Percentiles rank a stretch among this genome's conserved stretches.
Conservation (phyloP, 2,113 vertebrate genomes). For the Ochotona curzoniae region DNA sequence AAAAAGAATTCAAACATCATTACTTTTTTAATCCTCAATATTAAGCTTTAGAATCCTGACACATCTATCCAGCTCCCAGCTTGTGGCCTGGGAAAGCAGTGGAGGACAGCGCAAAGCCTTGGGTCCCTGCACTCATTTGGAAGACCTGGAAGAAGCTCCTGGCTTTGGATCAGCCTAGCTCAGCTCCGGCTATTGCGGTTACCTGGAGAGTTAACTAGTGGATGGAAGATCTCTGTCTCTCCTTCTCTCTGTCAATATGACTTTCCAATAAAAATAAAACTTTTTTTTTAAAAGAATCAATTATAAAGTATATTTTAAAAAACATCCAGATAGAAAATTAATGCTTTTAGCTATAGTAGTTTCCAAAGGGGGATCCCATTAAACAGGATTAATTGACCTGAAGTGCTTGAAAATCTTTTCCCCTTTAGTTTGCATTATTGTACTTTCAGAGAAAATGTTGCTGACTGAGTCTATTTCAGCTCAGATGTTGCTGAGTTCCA, state of each 20-base stretch:
- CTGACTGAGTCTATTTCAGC: background rate
- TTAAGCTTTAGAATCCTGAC: background rate
- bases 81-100: no score
- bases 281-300: no score
- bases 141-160: no score
- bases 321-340: background rate
- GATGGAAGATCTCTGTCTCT: no score
- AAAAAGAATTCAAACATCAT: background rate
- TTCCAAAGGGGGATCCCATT: background rate
- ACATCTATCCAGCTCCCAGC: no score
- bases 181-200: no score
- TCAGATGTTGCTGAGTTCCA: background rate
- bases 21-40: background rate
- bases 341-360: constrained; percentile 15
- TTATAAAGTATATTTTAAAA: background rate
- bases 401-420: constrained; percentile 27
- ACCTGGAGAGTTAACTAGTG: no score
- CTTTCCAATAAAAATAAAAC: no score
- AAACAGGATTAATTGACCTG: background rate
- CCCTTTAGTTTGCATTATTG: background rate
- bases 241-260: no score
- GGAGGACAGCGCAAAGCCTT: no score
- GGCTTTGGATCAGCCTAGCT: no score
- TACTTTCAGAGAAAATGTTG: background rate
- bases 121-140: no score